A percentile compares a stretch with the other conserved stretches of the same genome.
phyloP scores from a whole-genome alignment of 2,888 invertebrate species.

The Yponomeuta sedellus region DNA sequence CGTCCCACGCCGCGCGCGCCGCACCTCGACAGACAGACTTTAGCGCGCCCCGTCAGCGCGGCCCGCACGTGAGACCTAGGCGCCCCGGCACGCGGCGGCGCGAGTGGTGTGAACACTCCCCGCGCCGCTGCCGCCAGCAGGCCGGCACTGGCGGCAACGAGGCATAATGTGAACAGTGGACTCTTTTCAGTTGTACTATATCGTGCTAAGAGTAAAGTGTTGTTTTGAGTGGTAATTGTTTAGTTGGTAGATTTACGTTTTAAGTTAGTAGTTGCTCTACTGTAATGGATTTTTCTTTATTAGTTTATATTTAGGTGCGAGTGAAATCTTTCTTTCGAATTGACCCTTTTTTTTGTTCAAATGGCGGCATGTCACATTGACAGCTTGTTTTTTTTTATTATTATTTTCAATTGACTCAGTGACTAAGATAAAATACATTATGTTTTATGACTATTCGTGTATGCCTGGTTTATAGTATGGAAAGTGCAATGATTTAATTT shows the following conservation, averaged over 20 bases:
- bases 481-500: constrained; percentile 14
- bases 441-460: constrained; percentile 11
- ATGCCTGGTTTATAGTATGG: constrained; percentile 8
- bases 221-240: constrained; percentile 42
- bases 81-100: neutral
- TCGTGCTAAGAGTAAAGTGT: constrained; percentile 52
- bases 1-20: constrained; percentile 29
- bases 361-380: constrained; percentile 23
- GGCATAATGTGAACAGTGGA: constrained; percentile 23
- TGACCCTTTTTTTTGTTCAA: constrained; percentile 16
- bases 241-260: constrained; percentile 30
- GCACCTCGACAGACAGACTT: constrained; percentile 20
- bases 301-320: constrained; percentile 19
- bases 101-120: neutral
- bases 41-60: constrained; percentile 16
- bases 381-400: constrained; percentile 25
- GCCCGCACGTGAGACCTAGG: constrained; percentile 1
- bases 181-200: constrained; percentile 30
- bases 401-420: constrained; percentile 17
- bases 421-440: constrained; percentile 6
- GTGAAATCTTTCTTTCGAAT: constrained; percentile 21
- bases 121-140: too few species aligned
- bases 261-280: constrained; percentile 29
- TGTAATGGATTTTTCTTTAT: constrained; percentile 18
- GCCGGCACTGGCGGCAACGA: neutral